Evolutionary conservation across 1,140 invertebrate species (phyloP).

Genomic region (Sycophila sp.): DNA sequence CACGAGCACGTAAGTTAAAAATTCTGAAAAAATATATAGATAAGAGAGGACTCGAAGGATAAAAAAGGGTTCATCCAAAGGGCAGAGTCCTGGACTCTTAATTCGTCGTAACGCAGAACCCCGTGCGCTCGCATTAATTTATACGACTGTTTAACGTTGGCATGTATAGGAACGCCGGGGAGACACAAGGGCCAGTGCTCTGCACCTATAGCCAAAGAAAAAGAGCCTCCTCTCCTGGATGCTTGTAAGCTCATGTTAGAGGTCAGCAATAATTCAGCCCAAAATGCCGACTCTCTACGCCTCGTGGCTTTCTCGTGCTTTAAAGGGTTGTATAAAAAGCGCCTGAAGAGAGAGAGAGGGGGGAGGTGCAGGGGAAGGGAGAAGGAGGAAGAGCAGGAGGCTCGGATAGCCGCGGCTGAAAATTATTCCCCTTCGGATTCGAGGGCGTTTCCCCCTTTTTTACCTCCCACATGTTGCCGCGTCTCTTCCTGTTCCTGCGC

Average conservation of each 20-base stretch:
- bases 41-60: too few species aligned
- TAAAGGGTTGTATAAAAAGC: too few species aligned
- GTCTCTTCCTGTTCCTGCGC: neutral
- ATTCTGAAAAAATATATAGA: too few species aligned
- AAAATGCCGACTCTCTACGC: constrained; percentile 51
- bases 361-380: neutral
- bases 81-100: too few species aligned
- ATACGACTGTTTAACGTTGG: neutral
- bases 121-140: neutral
- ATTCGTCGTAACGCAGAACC: constrained; percentile 32
- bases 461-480: neutral
- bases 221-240: constrained; percentile 7
- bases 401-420: constrained; percentile 47
- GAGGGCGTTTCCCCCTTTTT: constrained; percentile 45
- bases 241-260: constrained; percentile 60
- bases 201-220: neutral
- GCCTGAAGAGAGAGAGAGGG: neutral
- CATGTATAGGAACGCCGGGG: neutral
- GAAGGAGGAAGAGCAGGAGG: constrained; percentile 45
- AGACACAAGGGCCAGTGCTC: neutral
- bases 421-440: constrained; percentile 56
- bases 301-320: constrained; percentile 4
- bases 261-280: constrained; percentile 63
- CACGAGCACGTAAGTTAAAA: too few species aligned
- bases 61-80: too few species aligned